Evolutionary conservation across 2,888 invertebrate species (phyloP), one percentile per base, ranked within the genome.

Genomic region (Unio delphinus): DNA sequence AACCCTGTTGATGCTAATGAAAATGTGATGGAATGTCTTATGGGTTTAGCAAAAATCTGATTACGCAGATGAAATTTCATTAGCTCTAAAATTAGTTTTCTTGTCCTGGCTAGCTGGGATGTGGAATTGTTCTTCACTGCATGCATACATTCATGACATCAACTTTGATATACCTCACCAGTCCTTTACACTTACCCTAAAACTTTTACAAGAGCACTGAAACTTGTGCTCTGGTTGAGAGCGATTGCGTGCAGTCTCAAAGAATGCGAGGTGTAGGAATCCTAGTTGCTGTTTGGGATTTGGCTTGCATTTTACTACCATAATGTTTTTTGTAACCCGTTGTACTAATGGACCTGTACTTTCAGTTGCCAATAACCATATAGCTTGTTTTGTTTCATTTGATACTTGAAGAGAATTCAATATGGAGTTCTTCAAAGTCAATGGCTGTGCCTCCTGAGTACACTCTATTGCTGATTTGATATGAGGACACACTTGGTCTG

Each of bases 251-350:
- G 78, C 69, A 0, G 86, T 84, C 55, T 87, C 89, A 83, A 92
- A 92, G 83, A 94, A 93, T 1, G 88, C 92, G 85, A 94, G 93
- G 88, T 94, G 94, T 56, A 94, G 90, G 86, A 93, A 94, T 17
- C 94, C 94, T 30, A 94, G 90, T 1, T 94, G 94, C 86, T 94
- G 93, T 76, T 93, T 93, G 0, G 92, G 91, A 66, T 92, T 92
- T 15, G 92, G 92, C 87, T 93, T 92, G 85, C 94, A 94, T 85
- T 93, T 93, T 2, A 94, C 94, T 64, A 93, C 94, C 93, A 94
- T 93, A 56, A 93, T 93, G 83, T 92, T 92, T 86, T 93, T 93
- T 0, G 94, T 93, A 45, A 94, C 93, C 78, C 93, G 90, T 88
- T 94, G 94, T 5, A 94, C 94, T 26, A 94, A 88, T 0, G 93